Conservation (phyloP, 2,113 vertebrate species). For the Tetraodon nigroviridis region DNA sequence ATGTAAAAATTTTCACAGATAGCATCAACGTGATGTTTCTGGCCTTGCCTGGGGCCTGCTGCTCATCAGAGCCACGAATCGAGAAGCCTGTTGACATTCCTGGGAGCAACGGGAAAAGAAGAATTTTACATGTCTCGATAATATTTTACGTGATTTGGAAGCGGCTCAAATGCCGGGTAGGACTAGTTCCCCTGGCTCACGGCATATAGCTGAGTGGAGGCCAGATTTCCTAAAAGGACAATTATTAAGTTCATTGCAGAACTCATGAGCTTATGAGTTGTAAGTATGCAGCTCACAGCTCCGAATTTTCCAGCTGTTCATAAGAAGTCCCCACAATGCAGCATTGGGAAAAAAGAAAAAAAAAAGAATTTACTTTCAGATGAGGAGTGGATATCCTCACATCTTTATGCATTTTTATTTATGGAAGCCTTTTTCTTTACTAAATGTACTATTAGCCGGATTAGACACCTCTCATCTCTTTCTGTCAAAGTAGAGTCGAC, state of each 20-base stretch:
- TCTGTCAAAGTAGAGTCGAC: no score
- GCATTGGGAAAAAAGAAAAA: conserved; percentile 13
- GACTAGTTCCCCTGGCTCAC: conserved; percentile 31
- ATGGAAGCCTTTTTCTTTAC: no score
- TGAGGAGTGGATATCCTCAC: conserved; percentile 10
- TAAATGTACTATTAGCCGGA: no score
- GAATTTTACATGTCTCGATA: conserved; percentile 43
- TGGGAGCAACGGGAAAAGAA: conserved; percentile 14
- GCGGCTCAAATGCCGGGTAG: conserved; percentile 32
- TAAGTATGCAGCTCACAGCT: conserved; percentile 62
- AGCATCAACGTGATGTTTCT: conserved; percentile 33
- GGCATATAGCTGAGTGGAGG: conserved; percentile 43
- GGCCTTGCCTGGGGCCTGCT: background rate
- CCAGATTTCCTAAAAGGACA: conserved; percentile 65
- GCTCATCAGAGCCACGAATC: no score
- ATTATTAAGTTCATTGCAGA: conserved; percentile 71
- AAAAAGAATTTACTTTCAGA: conserved; percentile 40
- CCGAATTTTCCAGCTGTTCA: conserved; percentile 61
- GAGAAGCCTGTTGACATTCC: conserved; percentile 11
- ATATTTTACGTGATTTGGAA: conserved; percentile 55
- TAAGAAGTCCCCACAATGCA: conserved; percentile 45
- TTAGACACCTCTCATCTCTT: no score
- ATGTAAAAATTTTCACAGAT: conserved; percentile 65
- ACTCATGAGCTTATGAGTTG: conserved; percentile 59
- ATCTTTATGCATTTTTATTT: background rate